Conservation (phyloP, 2,888 invertebrate genomes). For the Leucophora obtusa region DNA sequence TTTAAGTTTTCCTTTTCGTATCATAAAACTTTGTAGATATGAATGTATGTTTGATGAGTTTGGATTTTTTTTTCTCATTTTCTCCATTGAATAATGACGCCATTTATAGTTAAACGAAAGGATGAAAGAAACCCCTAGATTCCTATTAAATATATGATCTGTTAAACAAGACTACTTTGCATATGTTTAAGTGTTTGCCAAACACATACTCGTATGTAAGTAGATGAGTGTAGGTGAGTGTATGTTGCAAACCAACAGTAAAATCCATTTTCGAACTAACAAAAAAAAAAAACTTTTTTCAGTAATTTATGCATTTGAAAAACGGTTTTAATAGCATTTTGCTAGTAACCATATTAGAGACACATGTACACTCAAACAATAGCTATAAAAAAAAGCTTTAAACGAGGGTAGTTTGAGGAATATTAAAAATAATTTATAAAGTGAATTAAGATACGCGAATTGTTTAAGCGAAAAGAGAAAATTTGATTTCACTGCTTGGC, state of each 20-base stretch:
- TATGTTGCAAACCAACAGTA: neutral
- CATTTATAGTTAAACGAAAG: constrained; percentile 45
- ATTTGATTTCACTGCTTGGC: no score
- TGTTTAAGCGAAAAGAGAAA: no score
- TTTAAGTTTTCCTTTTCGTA: constrained; percentile 15
- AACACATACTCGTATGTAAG: no score
- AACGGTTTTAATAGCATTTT: constrained; percentile 41
- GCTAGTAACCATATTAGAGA: constrained; percentile 41
- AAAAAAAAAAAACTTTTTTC: constrained; percentile 24
- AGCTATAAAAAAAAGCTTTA: neutral
- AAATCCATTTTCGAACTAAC: neutral
- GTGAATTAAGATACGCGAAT: no score
- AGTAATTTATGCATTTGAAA: constrained; percentile 53
- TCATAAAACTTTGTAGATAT: neutral
- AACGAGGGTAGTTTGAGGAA: neutral
- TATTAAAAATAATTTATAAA: neutral
- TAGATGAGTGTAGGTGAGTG: neutral
- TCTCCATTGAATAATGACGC: constrained; percentile 35
- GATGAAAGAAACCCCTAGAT: constrained; percentile 32
- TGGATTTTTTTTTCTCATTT: constrained; percentile 8
- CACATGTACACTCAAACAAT: constrained; percentile 24
- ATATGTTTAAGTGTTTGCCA: neutral
- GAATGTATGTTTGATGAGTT: neutral
- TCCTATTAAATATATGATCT: neutral
- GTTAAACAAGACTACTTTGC: neutral